These are phyloP conservation scores for Clavelina lepadiformis DNA, from an alignment of 23 tunicate genomes.

Conservation along the genomic window DNA sequence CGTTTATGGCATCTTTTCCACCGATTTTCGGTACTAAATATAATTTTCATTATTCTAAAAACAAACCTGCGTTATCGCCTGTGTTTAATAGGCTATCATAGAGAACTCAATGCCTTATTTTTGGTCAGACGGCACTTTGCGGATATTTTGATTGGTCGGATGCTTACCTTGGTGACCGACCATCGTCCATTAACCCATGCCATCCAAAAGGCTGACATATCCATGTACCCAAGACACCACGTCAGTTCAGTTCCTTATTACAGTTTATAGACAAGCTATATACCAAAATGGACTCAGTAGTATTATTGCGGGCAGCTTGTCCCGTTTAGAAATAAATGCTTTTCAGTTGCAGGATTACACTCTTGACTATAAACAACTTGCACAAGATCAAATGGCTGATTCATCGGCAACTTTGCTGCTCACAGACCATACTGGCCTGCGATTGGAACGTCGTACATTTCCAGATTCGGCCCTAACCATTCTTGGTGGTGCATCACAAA, in stretches of 20 bases:
- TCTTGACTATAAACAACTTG: conserved; percentile 2
- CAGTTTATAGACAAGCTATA: neutral
- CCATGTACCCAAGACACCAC: too few species aligned
- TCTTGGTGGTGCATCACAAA: neutral
- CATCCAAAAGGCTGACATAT: too few species aligned
- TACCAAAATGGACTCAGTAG: neutral
- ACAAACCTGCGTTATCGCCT: too few species aligned
- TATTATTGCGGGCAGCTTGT: neutral
- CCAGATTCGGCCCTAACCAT: neutral
- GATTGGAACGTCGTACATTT: neutral
- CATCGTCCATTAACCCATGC: too few species aligned
- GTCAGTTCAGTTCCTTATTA: conserved; percentile 2
- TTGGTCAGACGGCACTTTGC: too few species aligned
- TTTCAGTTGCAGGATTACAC: neutral
- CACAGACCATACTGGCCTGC: neutral
- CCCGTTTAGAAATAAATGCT: conserved; percentile 1
- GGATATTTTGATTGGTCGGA: conserved; percentile 4
- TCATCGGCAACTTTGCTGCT: neutral
- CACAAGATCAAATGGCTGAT: neutral
- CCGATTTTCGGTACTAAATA: too few species aligned
- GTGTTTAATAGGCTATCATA: too few species aligned
- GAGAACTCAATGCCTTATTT: too few species aligned
- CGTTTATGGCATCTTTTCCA: too few species aligned
- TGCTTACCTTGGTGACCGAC: conserved; percentile 7
- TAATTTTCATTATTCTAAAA: too few species aligned